phyloP scores from a whole-genome alignment of 2,113 vertebrate genomes.

The Lycocorax pyrrhopterus region DNA sequence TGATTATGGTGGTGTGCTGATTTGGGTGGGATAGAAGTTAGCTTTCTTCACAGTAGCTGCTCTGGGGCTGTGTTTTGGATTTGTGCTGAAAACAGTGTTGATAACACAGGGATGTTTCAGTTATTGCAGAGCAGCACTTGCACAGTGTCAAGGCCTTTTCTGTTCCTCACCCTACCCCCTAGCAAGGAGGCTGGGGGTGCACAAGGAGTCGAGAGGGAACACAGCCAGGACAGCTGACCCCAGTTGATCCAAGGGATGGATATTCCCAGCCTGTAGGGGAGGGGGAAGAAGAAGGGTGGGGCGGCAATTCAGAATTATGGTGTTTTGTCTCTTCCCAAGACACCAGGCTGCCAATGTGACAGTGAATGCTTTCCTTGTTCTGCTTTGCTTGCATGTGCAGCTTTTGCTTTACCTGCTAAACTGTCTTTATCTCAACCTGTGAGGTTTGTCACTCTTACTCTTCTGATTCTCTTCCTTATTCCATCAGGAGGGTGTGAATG shows the following conservation, averaged over 20 bases:
- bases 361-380: not conserved
- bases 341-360: not conserved
- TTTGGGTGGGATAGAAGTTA: not conserved
- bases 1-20: not conserved
- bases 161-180: not conserved
- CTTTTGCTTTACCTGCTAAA: not conserved
- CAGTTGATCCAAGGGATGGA: not conserved
- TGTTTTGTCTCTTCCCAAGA: not conserved
- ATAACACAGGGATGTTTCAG: not conserved
- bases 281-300: not conserved
- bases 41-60: not conserved
- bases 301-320: rapidly evolving
- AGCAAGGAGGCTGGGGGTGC: not conserved
- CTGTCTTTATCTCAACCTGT: not conserved
- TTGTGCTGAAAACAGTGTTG: not conserved
- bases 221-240: not conserved
- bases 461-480: not conserved
- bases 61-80: not conserved
- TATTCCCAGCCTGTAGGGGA: not conserved
- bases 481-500: not conserved
- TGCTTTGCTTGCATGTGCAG: not conserved
- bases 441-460: not conserved
- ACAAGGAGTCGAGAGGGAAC: not conserved
- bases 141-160: not conserved
- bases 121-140: not conserved